Percentiles rank a stretch among this genome's conserved stretches.
These are phyloP conservation scores for Sebastes fasciatus DNA, from an alignment of 2,113 vertebrate species.

Conservation along the genomic window DNA sequence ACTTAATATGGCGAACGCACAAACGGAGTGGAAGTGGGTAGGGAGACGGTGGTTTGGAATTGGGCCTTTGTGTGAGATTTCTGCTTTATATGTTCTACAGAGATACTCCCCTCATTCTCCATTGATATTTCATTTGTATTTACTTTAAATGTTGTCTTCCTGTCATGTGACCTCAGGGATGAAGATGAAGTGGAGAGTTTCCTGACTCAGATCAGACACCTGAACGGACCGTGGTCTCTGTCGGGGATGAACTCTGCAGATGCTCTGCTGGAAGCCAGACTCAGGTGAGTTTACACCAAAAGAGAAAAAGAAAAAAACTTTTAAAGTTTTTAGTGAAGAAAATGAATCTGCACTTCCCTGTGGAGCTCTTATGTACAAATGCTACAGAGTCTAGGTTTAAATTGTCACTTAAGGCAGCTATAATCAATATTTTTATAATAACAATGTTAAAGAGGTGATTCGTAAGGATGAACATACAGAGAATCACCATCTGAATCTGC, in stretches of 20 bases:
- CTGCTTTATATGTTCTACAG: too few relatives aligned
- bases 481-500: too few relatives aligned
- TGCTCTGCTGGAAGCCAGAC: constrained; percentile 48
- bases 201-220: constrained; percentile 54
- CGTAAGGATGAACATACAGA: too few relatives aligned
- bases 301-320: too few relatives aligned
- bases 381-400: not conserved
- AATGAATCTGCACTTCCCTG: not conserved
- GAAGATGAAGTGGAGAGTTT: constrained; percentile 64
- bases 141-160: not conserved
- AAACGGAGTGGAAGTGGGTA: too few relatives aligned
- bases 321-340: not conserved
- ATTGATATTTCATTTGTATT: not conserved
- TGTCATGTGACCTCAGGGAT: constrained; percentile 53
- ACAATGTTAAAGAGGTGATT: not conserved
- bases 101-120: not conserved
- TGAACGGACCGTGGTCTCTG: constrained; percentile 56
- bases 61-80: too few relatives aligned
- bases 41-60: too few relatives aligned
- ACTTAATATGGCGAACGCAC: too few relatives aligned
- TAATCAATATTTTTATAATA: too few relatives aligned
- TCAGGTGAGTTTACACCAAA: constrained; percentile 55
- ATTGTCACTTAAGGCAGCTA: not conserved
- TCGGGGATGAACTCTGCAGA: constrained; percentile 58
- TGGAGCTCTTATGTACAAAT: not conserved